Percentiles rank a stretch among this genome's conserved stretches.
These are phyloP conservation scores for Dryococelus australis DNA, from an alignment of 2,888 invertebrate species.

Conservation along the genomic window DNA sequence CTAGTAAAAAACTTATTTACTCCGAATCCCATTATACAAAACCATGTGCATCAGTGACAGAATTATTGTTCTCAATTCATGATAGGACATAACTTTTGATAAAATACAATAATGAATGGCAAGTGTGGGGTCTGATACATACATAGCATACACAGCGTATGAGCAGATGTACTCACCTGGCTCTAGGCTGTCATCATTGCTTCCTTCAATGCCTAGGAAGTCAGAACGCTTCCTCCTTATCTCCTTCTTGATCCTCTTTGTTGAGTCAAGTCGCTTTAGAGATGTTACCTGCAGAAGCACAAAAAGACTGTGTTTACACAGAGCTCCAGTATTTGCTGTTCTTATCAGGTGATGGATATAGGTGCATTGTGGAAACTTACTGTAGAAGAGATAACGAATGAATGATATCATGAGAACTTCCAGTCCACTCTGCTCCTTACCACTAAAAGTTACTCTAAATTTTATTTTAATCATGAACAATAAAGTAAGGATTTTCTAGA, in stretches of 20 bases:
- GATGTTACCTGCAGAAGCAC: conserved; percentile 59
- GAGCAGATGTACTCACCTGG: conserved; percentile 48
- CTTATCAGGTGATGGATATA: not conserved
- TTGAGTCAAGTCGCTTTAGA: conserved; percentile 79
- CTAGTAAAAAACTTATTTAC: too few relatives aligned
- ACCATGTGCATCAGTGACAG: too few relatives aligned
- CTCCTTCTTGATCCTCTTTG: conserved; percentile 86
- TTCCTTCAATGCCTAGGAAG: conserved; percentile 83
- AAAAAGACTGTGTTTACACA: not conserved
- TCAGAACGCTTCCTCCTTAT: conserved; percentile 83
- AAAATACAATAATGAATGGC: too few relatives aligned
- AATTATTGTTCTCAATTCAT: too few relatives aligned
- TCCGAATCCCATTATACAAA: too few relatives aligned
- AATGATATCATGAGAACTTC: not conserved
- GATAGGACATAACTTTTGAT: too few relatives aligned
- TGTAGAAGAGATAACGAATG: not conserved
- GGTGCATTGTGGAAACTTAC: not conserved
- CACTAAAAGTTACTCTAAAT: not conserved
- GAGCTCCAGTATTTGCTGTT: not conserved
- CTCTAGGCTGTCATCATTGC: conserved; percentile 54
- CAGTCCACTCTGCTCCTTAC: not conserved
- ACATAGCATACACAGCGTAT: too few relatives aligned
- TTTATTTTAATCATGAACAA: not conserved
- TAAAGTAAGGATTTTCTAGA: not conserved
- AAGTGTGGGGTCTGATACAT: too few relatives aligned